phyloP scores from a whole-genome alignment of 2,888 invertebrate species.

The Dinocampus coccinellae region DNA sequence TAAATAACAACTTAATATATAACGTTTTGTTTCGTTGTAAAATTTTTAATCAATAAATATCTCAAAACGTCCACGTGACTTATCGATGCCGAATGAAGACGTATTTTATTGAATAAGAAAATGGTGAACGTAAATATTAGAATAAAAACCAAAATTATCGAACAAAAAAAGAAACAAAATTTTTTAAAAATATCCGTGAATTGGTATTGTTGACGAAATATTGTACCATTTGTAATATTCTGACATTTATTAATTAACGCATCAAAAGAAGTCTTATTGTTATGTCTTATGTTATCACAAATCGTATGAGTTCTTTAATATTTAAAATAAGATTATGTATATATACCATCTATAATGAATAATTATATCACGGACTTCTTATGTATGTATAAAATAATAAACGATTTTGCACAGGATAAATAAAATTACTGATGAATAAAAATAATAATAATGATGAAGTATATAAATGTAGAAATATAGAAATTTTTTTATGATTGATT shows the following conservation, averaged over 20 bases:
- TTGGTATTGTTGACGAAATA: constrained; percentile 37
- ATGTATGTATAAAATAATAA: constrained; percentile 56
- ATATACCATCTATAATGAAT: constrained; percentile 36
- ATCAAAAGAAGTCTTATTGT: constrained; percentile 26
- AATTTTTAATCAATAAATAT: neutral
- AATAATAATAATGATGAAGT: neutral
- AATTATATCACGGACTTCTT: constrained; percentile 58
- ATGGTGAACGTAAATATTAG: neutral
- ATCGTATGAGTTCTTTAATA: constrained; percentile 35
- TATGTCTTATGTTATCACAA: constrained; percentile 34
- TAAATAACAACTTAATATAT: neutral
- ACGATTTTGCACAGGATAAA: constrained; percentile 44
- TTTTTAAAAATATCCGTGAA: constrained; percentile 32
- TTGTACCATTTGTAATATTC: constrained; percentile 40
- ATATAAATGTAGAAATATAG: constrained; percentile 38
- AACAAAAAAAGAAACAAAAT: neutral
- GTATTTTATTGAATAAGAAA: neutral
- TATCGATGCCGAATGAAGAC: neutral
- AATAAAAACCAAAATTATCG: too few relatives aligned
- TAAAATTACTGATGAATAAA: neutral
- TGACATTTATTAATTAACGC: constrained; percentile 35
- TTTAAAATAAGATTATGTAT: constrained; percentile 38
- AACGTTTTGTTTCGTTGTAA: neutral
- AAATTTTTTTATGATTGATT: constrained; percentile 56
- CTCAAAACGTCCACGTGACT: neutral